Conservation (phyloP, 1,140 invertebrate genomes). For the Adelges cooleyi region DNA sequence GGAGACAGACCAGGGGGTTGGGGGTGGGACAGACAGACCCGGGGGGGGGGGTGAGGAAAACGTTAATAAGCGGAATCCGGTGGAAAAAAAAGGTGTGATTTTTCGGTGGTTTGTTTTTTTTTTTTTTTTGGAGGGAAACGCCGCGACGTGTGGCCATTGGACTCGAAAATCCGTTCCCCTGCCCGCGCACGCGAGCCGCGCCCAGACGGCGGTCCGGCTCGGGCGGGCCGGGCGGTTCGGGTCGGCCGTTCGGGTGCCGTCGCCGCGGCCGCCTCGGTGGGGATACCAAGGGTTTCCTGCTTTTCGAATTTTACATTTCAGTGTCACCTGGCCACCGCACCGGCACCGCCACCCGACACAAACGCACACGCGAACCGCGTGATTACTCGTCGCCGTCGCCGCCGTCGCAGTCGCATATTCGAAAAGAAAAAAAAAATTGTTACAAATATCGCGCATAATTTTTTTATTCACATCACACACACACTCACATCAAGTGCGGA, state of each 20-base stretch:
- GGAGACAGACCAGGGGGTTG: no score
- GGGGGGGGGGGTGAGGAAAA: no score
- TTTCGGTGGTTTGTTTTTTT: neutral
- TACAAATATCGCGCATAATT: no score
- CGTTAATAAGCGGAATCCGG: no score
- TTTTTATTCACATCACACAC: no score
- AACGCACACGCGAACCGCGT: neutral
- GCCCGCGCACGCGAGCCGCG: constrained; percentile 13
- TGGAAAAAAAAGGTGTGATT: no score
- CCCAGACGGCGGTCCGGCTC: constrained; percentile 2
- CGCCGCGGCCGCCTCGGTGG: constrained; percentile 12
- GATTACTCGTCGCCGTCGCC: neutral
- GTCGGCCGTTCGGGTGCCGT: constrained; percentile 21
- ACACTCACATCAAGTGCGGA: no score
- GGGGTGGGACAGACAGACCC: no score
- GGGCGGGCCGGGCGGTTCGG: neutral
- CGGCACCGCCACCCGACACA: constrained; percentile 21
- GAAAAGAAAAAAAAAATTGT: no score
- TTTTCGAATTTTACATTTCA: constrained; percentile 29
- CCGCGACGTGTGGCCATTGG: constrained; percentile 22
- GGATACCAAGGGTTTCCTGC: constrained; percentile 28
- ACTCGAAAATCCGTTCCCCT: constrained; percentile 27
- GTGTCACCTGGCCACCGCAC: constrained; percentile 28
- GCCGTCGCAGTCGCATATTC: neutral
- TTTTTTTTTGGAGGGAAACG: constrained; percentile 25